Conservation (phyloP, 2,888 invertebrate genomes). For the Pyralis farinalis region DNA sequence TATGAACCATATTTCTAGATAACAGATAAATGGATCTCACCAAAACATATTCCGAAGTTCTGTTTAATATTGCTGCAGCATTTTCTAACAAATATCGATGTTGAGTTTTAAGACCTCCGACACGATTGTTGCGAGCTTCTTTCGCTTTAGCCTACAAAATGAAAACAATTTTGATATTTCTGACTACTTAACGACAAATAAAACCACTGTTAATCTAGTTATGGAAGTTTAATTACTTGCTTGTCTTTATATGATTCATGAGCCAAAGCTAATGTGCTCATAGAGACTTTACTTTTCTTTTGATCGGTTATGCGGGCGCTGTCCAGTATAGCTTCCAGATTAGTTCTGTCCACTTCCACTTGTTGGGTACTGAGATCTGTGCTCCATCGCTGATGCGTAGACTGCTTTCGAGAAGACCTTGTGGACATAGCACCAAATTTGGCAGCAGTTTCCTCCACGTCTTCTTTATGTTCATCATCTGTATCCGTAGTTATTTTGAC, state of each 20-base stretch:
- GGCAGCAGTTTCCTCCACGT: constrained; percentile 33
- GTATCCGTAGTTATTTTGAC: constrained; percentile 4
- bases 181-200: constrained; percentile 16
- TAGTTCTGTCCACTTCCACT: constrained; percentile 58
- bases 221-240: constrained; percentile 61
- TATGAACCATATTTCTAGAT: neutral
- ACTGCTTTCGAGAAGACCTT: constrained; percentile 33
- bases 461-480: constrained; percentile 25
- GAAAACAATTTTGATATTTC: constrained; percentile 13
- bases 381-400: constrained; percentile 11
- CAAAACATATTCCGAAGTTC: constrained; percentile 79
- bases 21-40: constrained; percentile 37
- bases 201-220: constrained; percentile 36
- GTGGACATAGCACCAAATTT: constrained; percentile 34
- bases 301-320: constrained; percentile 57
- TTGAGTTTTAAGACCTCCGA: constrained; percentile 59
- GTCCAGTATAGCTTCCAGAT: constrained; percentile 65
- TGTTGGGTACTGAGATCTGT: constrained; percentile 19
- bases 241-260: constrained; percentile 75
- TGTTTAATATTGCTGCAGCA: constrained; percentile 80
- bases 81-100: constrained; percentile 86
- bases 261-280: constrained; percentile 59
- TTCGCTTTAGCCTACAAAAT: constrained; percentile 82
- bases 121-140: constrained; percentile 78
- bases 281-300: constrained; percentile 60